Percentiles rank a stretch among this genome's conserved stretches.
Conservation (phyloP, 2,888 invertebrate species). For the Lepidocyrtinus sp. region DNA sequence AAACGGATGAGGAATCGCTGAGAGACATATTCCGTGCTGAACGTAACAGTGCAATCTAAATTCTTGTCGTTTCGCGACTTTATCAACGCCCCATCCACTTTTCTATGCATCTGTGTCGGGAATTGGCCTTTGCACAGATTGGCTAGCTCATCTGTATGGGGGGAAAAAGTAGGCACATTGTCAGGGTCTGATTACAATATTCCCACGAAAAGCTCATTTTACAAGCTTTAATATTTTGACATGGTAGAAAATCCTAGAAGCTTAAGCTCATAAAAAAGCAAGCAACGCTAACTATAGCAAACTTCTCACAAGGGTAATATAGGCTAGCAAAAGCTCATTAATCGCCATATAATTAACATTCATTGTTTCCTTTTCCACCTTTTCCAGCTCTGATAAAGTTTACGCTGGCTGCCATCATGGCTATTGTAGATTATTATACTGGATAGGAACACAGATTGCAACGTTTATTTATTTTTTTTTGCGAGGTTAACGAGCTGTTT, state of each 20-base stretch:
- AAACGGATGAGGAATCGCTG: constrained; percentile 96
- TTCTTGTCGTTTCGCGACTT: constrained; percentile 93
- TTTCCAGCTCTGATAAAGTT: neutral
- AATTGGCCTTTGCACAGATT: constrained; percentile 92
- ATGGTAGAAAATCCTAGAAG: too few species aligned
- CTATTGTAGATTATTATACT: neutral
- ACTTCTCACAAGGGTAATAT: neutral
- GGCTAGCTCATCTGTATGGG: constrained; percentile 83
- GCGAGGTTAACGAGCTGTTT: neutral
- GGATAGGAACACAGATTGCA: neutral
- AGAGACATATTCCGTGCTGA: constrained; percentile 94
- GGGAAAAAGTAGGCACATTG: neutral
- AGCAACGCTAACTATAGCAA: too few species aligned
- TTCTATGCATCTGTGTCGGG: constrained; percentile 89
- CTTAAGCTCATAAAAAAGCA: too few species aligned
- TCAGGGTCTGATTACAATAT: neutral
- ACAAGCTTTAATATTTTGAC: neutral
- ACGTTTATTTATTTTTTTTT: neutral
- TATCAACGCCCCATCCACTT: constrained; percentile 91
- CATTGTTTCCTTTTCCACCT: neutral
- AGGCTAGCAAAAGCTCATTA: constrained; percentile 4
- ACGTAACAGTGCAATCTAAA: constrained; percentile 92
- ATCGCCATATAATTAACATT: neutral
- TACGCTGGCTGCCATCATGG: too few species aligned
- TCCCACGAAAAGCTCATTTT: neutral